These are phyloP conservation scores for Ailuropoda melanoleuca DNA, from an alignment of 2,113 vertebrate species.

Conservation along the genomic window DNA sequence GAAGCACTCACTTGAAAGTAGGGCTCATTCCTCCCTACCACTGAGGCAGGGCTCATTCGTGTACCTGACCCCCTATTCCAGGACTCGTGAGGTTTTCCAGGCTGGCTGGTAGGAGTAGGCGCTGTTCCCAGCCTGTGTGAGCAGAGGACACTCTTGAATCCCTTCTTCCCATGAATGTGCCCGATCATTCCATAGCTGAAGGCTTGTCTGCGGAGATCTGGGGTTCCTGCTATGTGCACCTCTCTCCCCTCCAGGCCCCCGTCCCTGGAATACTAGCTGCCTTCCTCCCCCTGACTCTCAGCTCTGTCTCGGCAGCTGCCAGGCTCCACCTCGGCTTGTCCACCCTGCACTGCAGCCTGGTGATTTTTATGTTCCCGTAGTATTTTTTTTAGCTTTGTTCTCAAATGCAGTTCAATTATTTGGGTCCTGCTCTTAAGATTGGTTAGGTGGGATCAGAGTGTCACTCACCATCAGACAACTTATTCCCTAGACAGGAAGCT, in stretches of 20 bases:
- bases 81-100: background rate
- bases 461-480: background rate
- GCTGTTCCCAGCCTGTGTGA: background rate
- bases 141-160: background rate
- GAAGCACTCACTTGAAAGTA: background rate
- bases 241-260: rapidly evolving
- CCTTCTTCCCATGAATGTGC: background rate
- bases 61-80: background rate
- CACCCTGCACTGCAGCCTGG: background rate
- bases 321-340: background rate
- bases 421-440: background rate
- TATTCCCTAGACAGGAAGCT: background rate
- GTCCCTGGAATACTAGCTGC: too few relatives aligned
- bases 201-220: background rate
- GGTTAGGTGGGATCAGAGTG: background rate
- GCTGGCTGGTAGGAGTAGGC: background rate
- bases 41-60: background rate
- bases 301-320: background rate
- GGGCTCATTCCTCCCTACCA: background rate
- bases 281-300: background rate
- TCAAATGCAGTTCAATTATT: slow-evolving; percentile 4
- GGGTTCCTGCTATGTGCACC: background rate
- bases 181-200: background rate
- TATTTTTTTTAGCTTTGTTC: slow-evolving; percentile 1
- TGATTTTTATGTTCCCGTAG: background rate